Base-by-base conservation (phyloP, 2,888 invertebrate species). In the Agonum fuliginosum region DNA sequence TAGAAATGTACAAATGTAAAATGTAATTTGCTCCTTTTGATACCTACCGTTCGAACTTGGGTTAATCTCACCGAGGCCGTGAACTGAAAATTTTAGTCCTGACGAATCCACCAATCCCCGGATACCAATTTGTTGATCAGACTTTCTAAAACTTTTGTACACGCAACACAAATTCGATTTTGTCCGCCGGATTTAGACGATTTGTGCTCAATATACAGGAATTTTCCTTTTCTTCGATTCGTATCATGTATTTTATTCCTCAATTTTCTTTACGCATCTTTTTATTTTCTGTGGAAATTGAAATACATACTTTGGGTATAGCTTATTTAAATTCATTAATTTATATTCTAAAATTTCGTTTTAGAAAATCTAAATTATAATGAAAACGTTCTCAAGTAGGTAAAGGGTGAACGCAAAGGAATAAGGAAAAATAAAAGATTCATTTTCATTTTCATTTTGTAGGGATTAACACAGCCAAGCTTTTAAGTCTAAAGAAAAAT, bases 1-100 rank as follows among this genome's bases (percentile, higher is more conserved):
- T 48, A 8, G 48, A 48, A 37, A 48, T 24, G 24, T 12, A 22
- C 22, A 54, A 54, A 54, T 54, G 54, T 22, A n/a, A 62, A 65
- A 34, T 34, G 65, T 65, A 65, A 65, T 65, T 65, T 34, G 65
- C 34, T 65, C n/a, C 12, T 34, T 62, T 62, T 65, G 34, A 65
- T 65, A 65, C 34, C 19, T 65, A 65, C 65, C 17, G 65, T 34
- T 65, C 65, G 17, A 37, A 65, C 65, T 34, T 20, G 27, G 12
- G 65, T 65, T 65, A 30, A 34, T 65, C 65, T 65, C 20, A 19
- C 0, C 14, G 48, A 48, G 20, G 14, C 10, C 62, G 19, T 58
- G 27, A 58, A 58, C 58, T 58, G 58, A 58, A 58, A 58, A 58
- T 58, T 58, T 20, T 27, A 17, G 27, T 1, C 17, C 6, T n/a